A percentile compares a stretch with the other conserved stretches of the same genome.
Conservation (phyloP, 2,113 vertebrate genomes). For the Pelvicachromis taeniatus region DNA sequence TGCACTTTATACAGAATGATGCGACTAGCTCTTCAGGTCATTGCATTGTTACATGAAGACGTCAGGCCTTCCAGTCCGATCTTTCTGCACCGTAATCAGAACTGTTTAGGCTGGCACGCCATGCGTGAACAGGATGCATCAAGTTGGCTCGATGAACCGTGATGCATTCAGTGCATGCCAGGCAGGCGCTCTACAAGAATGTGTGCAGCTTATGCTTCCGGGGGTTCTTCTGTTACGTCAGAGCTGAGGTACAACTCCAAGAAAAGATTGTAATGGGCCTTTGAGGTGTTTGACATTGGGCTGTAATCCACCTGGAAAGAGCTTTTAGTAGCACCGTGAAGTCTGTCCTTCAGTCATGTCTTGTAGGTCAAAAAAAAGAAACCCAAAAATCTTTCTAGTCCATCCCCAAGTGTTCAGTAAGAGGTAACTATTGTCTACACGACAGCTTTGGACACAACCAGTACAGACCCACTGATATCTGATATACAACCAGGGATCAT, state of each 20-base stretch:
- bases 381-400: background rate
- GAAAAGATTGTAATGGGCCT: background rate
- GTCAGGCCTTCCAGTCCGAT: background rate
- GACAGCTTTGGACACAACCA: background rate
- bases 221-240: background rate
- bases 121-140: background rate
- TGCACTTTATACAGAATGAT: background rate
- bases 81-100: background rate
- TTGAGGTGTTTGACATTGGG: background rate
- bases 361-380: background rate
- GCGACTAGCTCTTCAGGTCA: background rate
- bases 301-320: background rate
- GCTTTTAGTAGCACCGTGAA: background rate
- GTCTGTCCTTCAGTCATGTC: background rate
- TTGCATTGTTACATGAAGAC: background rate
- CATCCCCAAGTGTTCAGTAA: conserved; percentile 15
- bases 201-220: background rate
- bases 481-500: conserved; percentile 17
- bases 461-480: conserved; percentile 28
- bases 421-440: conserved; percentile 23
- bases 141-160: background rate
- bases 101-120: background rate
- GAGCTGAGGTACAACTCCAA: background rate
- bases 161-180: background rate
- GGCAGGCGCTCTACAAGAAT: background rate